Conservation (phyloP, 2,888 invertebrate genomes). For the Leptopilina drosophilae region DNA sequence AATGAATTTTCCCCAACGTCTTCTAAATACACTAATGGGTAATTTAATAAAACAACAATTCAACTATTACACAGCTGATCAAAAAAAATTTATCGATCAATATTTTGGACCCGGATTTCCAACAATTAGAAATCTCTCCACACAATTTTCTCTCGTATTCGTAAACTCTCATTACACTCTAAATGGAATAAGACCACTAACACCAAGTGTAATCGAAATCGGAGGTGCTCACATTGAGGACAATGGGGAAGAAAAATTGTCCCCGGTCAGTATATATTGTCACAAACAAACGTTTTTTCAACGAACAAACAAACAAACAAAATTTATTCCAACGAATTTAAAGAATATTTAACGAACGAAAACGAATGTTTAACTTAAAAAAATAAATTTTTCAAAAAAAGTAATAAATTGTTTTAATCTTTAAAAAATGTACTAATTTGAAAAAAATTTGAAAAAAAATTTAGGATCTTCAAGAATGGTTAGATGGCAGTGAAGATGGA, state of each 20-base stretch:
- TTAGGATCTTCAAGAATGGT: constrained; percentile 67
- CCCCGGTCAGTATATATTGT: constrained; percentile 50
- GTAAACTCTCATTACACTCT: constrained; percentile 80
- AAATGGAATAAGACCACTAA: constrained; percentile 77
- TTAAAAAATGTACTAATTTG: too few species aligned
- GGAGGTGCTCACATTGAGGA: constrained; percentile 78
- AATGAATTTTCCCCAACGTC: constrained; percentile 50
- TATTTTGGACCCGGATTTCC: constrained; percentile 59
- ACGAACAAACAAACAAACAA: too few species aligned
- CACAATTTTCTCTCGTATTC: constrained; percentile 72
- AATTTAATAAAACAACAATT: neutral
- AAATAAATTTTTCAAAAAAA: too few species aligned
- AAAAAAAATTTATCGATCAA: constrained; percentile 58
- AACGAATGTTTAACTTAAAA: too few species aligned
- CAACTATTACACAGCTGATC: constrained; percentile 50
- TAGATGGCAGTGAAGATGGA: constrained; percentile 68
- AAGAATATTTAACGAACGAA: too few species aligned
- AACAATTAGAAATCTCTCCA: constrained; percentile 57
- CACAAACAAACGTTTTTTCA: neutral
- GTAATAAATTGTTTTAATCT: too few species aligned
- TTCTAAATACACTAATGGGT: constrained; percentile 41
- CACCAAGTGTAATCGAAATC: constrained; percentile 78
- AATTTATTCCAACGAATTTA: too few species aligned
- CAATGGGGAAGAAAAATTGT: constrained; percentile 48
- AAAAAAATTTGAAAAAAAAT: neutral